Evolutionary conservation across 2,113 vertebrate genomes (phyloP), one percentile per base, ranked within the genome.

Genomic region (Semicossyphus pulcher): DNA sequence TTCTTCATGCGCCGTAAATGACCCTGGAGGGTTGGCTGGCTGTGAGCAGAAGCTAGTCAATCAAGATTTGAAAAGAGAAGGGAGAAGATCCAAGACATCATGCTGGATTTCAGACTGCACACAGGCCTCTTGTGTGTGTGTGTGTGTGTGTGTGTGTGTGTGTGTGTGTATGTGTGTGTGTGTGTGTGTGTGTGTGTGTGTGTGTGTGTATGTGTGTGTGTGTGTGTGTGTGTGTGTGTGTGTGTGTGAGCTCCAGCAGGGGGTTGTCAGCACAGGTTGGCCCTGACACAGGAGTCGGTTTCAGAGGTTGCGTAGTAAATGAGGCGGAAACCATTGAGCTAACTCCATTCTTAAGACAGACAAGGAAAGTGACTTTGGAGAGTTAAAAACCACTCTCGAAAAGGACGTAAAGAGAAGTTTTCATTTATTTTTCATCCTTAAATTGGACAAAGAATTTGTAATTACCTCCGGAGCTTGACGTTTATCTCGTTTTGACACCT

Each of bases 281-380:
- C 77, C n/a, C 83, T 78, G 77, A 85, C 86, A 80, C 76, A 11
- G 78, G 81, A 86, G 83, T 91, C 71, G 0, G 81, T 90, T 90
- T 86, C 86, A 88, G 78, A 89, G 81, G 83, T 86, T 89, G 85
- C 78, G 71, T 79, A 21, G 78, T 78, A 87, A 89, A 92, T 83
- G 91, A 89, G 87, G 85, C 25, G 53, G 75, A 90, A 89, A 88
- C 37, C 51, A 80, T 84, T 80, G 41, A 0, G 61, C 88, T 77
- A 83, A 89, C 80, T 80, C 66, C 4, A 34, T 59, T 83, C 66
- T 70, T 63, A 82, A 82, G 76, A 79, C 72, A 44, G 83, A 86
- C 85, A 81, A 75, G 53, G 68, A 88, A 89, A 89, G 89, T 86
- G 78, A 89, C 87, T 87, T 89, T 89, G 85, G 73, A 75, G 85